Evolutionary conservation across 2,888 invertebrate genomes (phyloP).

Genomic region (Volucella bombylans): DNA sequence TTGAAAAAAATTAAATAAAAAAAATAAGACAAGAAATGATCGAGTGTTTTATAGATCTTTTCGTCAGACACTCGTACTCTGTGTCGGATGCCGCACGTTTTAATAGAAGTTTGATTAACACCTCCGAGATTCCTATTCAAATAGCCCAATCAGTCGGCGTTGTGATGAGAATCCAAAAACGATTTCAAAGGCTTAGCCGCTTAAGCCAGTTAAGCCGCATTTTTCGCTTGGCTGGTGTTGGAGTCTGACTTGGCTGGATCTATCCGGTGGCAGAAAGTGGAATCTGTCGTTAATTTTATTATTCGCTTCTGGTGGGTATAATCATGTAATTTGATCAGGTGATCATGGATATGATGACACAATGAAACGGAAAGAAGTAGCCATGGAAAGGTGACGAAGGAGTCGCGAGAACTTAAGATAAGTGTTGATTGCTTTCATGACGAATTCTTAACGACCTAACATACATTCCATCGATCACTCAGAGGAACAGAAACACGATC

Average conservation of each 20-base stretch:
- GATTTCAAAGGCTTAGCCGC: slow-evolving; percentile 24
- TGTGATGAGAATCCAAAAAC: slow-evolving; percentile 7
- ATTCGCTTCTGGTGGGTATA: background rate
- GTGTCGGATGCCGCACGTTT: background rate
- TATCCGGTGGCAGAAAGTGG: background rate
- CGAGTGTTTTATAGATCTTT: slow-evolving; percentile 28
- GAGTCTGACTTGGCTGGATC: background rate
- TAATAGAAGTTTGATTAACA: slow-evolving; percentile 44
- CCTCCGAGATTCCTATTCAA: slow-evolving; percentile 31
- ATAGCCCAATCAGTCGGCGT: background rate
- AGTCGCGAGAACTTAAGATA: no score
- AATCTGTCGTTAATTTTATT: slow-evolving; percentile 5
- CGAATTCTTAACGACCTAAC: no score
- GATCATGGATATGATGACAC: no score
- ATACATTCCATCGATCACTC: no score
- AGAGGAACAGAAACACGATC: background rate
- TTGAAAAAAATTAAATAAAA: background rate
- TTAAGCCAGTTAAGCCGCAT: background rate
- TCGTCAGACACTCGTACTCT: slow-evolving; percentile 4
- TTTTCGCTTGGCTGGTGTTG: no score
- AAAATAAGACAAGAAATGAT: slow-evolving; percentile 1
- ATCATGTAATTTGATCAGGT: background rate
- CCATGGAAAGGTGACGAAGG: no score
- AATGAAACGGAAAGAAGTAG: no score
- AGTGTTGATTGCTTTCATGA: no score